These are phyloP conservation scores for Polymixis flavicincta DNA, from an alignment of 2,888 invertebrate species.

Conservation along the genomic window DNA sequence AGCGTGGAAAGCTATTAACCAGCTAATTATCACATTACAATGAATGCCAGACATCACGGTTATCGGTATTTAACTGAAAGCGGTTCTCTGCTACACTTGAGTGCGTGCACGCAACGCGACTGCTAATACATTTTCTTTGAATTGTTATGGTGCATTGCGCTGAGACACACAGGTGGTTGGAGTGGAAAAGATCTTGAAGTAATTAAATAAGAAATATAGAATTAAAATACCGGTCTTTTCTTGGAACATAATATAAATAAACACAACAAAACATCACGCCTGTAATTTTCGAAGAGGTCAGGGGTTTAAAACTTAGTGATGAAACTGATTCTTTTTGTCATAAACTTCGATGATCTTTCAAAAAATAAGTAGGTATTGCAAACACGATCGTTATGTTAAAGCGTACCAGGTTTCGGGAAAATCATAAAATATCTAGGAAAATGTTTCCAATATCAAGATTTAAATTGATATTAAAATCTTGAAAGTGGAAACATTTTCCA, in stretches of 20 bases:
- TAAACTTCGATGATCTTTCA: background rate
- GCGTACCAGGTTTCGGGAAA: background rate
- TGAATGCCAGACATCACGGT: slow-evolving; percentile 22
- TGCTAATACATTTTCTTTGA: slow-evolving; percentile 57
- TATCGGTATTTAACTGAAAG: slow-evolving; percentile 66
- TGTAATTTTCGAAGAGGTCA: too few species aligned
- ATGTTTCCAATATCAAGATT: too few species aligned
- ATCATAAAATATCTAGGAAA: background rate
- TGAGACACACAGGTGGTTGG: background rate
- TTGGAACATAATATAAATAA: background rate
- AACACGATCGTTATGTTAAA: background rate
- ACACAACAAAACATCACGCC: too few species aligned
- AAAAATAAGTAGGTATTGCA: background rate
- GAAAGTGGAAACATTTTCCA: slow-evolving; percentile 3
- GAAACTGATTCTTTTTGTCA: too few species aligned
- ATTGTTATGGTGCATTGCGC: slow-evolving; percentile 31
- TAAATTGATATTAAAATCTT: background rate
- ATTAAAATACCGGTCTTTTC: background rate
- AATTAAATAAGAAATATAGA: background rate
- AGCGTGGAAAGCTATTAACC: slow-evolving; percentile 24
- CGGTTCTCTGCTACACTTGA: slow-evolving; percentile 42
- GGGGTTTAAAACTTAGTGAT: too few species aligned
- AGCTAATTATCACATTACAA: slow-evolving; percentile 48
- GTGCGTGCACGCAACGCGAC: slow-evolving; percentile 41
- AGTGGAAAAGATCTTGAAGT: background rate